Evolutionary conservation across 2,113 vertebrate genomes (phyloP).

Genomic region (Xiphias gladius): DNA sequence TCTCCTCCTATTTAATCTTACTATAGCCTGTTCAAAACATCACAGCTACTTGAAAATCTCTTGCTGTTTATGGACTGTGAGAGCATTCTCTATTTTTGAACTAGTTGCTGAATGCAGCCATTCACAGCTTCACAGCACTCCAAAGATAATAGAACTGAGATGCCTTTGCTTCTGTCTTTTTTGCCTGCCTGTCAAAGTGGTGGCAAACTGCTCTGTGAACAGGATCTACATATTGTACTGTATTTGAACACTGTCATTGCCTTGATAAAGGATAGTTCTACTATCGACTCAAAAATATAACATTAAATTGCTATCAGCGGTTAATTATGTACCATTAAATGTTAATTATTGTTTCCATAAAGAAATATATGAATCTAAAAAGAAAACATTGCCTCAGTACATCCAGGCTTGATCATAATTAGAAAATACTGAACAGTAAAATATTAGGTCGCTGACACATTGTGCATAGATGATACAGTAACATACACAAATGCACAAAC

Average conservation of each 20-base stretch:
- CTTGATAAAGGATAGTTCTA: slow-evolving; percentile 10
- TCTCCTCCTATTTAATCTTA: slow-evolving; percentile 19
- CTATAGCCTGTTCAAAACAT: slow-evolving; percentile 33
- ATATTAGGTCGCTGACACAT: slow-evolving; percentile 46
- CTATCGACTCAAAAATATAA: not conserved
- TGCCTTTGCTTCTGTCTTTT: slow-evolving; percentile 32
- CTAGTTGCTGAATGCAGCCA: slow-evolving; percentile 58
- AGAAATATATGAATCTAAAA: slow-evolving; percentile 32
- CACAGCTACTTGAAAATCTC: slow-evolving; percentile 44
- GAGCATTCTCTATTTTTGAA: slow-evolving; percentile 61
- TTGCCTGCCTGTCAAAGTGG: slow-evolving; percentile 34
- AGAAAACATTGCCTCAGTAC: slow-evolving; percentile 8
- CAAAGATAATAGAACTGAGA: slow-evolving; percentile 58
- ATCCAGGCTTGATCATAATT: slow-evolving; percentile 49
- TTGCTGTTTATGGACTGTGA: slow-evolving; percentile 38
- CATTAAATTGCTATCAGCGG: slow-evolving; percentile 20
- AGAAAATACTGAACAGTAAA: slow-evolving; percentile 56
- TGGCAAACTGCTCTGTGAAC: slow-evolving; percentile 33
- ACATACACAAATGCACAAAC: slow-evolving; percentile 35
- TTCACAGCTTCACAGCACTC: slow-evolving; percentile 57
- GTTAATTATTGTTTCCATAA: slow-evolving; percentile 36
- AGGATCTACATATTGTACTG: not conserved
- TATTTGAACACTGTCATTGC: not conserved
- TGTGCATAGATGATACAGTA: slow-evolving; percentile 37
- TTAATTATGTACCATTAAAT: slow-evolving; percentile 34